Evolutionary conservation across 2,113 vertebrate species (phyloP).

Genomic region (Micromys minutus): DNA sequence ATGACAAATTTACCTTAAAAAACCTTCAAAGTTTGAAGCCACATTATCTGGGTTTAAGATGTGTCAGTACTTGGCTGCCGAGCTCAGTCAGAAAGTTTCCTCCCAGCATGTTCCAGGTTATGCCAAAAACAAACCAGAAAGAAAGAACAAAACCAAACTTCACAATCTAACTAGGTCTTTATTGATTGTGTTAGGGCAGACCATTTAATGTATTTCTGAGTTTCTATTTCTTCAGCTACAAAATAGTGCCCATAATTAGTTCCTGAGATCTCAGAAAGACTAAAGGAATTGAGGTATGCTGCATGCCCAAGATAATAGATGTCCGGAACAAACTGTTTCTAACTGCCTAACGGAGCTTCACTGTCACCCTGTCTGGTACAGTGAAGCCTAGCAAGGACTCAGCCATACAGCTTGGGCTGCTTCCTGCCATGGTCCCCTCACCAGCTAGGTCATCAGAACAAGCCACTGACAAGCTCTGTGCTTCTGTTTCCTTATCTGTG

Average conservation of each 20-base stretch:
- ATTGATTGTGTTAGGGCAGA: not conserved
- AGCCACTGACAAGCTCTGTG: not conserved
- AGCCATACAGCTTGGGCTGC: no score
- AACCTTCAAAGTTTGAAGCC: not conserved
- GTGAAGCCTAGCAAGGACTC: not conserved
- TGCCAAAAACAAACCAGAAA: not conserved
- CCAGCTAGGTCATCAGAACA: not conserved
- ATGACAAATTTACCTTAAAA: not conserved
- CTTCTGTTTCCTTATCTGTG: not conserved
- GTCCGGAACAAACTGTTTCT: not conserved
- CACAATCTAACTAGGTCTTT: not conserved
- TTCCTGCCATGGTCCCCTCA: not conserved
- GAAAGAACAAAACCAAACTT: no score
- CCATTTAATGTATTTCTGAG: not conserved
- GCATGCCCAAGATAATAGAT: not conserved
- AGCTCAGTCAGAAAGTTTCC: not conserved
- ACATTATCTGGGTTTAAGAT: not conserved
- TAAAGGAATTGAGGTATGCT: not conserved
- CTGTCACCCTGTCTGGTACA: accelerated
- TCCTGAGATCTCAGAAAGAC: not conserved
- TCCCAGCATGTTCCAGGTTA: not conserved
- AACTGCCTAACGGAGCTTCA: not conserved
- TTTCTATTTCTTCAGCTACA: not conserved
- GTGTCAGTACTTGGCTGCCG: not conserved
- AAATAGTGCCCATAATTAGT: not conserved